These are phyloP conservation scores for Neolamprologus tretocephalus DNA, from an alignment of 2,113 vertebrate species.

Conservation along the genomic window DNA sequence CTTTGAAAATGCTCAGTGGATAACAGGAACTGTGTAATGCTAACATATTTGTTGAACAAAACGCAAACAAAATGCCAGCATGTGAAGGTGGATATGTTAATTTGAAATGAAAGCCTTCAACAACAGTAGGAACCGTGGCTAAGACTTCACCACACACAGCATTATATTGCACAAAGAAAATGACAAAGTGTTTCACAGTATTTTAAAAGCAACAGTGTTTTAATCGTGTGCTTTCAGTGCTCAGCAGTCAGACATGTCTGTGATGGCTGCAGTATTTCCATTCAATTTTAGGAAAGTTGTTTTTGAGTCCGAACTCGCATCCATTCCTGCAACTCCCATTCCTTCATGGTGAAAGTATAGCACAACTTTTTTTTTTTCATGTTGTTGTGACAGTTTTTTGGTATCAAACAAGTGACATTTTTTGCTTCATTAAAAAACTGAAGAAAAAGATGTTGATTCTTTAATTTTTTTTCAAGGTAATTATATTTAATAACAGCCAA, in stretches of 20 bases:
- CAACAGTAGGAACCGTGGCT: not conserved
- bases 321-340: conserved; percentile 1
- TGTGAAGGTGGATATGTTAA: not conserved
- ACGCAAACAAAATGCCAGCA: not conserved
- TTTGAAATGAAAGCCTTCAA: conserved; percentile 7
- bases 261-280: not conserved
- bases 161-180: conserved; percentile 6
- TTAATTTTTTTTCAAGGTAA: not conserved
- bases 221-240: conserved; percentile 2
- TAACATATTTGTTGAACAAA: not conserved
- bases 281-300: conserved; percentile 3
- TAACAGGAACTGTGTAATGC: not conserved
- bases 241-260: not conserved
- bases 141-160: conserved; percentile 8
- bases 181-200: not conserved
- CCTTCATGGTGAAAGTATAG: conserved; percentile 34
- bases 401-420: conserved; percentile 44
- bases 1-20: not conserved
- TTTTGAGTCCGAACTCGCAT: not conserved
- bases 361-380: conserved; percentile 41
- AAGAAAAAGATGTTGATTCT: not conserved
- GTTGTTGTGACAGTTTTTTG: conserved; percentile 47
- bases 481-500: not conserved
- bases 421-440: conserved; percentile 51
- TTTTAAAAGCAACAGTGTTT: not conserved